Evolutionary conservation across 2,797 vertebrate genomes (phyloP).

Genomic region (Macroramphosus scolopax): DNA sequence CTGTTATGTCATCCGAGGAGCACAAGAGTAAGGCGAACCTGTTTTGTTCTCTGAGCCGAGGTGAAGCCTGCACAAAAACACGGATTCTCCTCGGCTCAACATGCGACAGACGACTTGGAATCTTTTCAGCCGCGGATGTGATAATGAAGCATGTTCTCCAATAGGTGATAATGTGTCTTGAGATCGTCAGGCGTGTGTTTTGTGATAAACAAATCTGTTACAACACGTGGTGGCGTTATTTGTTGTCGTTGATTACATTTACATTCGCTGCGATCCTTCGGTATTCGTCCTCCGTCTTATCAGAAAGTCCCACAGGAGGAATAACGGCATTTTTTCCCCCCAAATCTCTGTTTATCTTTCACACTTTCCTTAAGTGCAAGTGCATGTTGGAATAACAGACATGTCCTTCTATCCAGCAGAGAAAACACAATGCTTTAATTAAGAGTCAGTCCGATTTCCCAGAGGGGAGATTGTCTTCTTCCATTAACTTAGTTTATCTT

Average conservation of each 20-base stretch:
- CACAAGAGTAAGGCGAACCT: conserved; percentile 64
- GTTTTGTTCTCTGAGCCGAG: conserved; percentile 44
- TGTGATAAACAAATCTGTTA: conserved; percentile 59
- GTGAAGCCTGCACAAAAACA: conserved; percentile 21
- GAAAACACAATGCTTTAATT: conserved; percentile 78
- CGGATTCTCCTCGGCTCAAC: not conserved
- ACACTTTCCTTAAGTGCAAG: conserved; percentile 28
- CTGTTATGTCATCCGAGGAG: conserved; percentile 74
- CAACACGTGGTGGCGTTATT: conserved; percentile 32
- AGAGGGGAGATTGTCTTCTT: conserved; percentile 75
- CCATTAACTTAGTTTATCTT: conserved; percentile 82
- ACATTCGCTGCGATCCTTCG: no score
- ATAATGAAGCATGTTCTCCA: conserved; percentile 58
- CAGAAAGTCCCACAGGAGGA: no score
- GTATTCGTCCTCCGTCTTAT: no score
- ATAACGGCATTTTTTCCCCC: no score
- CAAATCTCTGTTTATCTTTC: conserved; percentile 21
- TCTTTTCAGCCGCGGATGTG: conserved; percentile 36
- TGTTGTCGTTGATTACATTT: conserved; percentile 42
- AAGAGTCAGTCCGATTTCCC: conserved; percentile 75
- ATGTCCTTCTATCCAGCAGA: conserved; percentile 40
- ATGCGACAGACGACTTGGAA: conserved; percentile 29
- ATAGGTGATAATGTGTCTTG: conserved; percentile 50
- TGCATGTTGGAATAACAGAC: conserved; percentile 51
- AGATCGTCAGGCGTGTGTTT: conserved; percentile 46